phyloP scores from a whole-genome alignment of 2,113 vertebrate species.

The Ahaetulla prasina region DNA sequence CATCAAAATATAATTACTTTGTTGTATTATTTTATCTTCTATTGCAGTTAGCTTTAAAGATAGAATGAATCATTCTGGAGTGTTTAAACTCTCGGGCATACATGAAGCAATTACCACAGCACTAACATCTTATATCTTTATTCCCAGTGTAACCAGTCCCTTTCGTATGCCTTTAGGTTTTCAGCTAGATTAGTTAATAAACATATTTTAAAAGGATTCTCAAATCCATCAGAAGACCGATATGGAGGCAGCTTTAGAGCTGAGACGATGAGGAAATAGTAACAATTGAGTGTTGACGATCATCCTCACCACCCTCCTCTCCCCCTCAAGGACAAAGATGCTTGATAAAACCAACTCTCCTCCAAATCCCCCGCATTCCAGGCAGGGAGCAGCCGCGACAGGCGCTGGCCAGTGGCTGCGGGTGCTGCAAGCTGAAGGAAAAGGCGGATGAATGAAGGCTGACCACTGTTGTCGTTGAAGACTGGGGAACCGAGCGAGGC shows the following conservation, averaged over 20 bases:
- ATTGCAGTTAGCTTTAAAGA: background rate
- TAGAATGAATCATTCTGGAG: background rate
- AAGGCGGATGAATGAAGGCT: background rate
- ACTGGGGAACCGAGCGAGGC: background rate
- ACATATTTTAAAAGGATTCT: background rate
- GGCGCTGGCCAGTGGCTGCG: background rate
- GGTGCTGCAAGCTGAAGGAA: background rate
- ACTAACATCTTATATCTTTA: background rate
- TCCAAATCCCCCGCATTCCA: background rate
- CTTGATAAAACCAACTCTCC: background rate
- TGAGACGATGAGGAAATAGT: no score
- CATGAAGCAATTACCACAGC: background rate
- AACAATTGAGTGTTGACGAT: background rate
- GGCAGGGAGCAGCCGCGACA: no score
- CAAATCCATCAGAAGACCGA: background rate
- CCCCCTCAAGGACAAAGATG: background rate
- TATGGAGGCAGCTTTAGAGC: background rate
- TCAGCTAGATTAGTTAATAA: background rate
- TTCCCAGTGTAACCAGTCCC: background rate
- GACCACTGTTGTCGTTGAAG: background rate
- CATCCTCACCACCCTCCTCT: background rate
- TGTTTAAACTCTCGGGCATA: background rate
- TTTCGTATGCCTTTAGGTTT: background rate
- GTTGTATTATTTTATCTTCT: background rate
- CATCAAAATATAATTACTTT: background rate